phyloP scores from a whole-genome alignment of 2,888 invertebrate genomes.

The Parnassius smintheus region DNA sequence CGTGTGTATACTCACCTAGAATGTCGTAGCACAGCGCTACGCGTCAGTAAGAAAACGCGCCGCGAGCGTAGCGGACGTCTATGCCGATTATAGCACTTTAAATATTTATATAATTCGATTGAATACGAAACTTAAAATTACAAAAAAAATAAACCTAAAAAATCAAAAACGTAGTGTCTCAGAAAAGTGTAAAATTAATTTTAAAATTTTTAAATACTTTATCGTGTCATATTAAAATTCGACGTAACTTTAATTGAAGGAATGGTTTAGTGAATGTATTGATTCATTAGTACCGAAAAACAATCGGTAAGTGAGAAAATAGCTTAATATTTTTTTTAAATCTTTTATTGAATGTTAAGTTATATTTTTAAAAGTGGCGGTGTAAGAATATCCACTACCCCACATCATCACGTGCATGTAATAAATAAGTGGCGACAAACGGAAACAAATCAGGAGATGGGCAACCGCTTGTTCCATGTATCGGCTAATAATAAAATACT shows the following conservation, averaged over 20 bases:
- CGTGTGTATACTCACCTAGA: conserved; percentile 4
- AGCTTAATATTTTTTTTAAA: background rate
- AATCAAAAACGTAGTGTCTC: background rate
- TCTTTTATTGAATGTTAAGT: background rate
- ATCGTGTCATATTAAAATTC: background rate
- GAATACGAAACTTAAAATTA: conserved; percentile 4
- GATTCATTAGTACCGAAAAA: conserved; percentile 11
- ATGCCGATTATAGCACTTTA: background rate
- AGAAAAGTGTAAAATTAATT: background rate
- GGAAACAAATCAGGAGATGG: too few species aligned
- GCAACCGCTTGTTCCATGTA: too few species aligned
- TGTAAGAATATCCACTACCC: too few species aligned
- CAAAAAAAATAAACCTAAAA: background rate
- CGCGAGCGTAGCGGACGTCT: conserved; percentile 22
- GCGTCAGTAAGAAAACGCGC: conserved; percentile 22
- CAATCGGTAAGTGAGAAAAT: background rate
- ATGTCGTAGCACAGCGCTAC: conserved; percentile 18
- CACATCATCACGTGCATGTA: too few species aligned
- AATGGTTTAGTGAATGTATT: conserved; percentile 12
- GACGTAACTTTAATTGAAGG: conserved; percentile 4
- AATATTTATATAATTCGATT: conserved; percentile 6
- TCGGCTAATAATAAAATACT: too few species aligned
- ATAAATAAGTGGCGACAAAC: too few species aligned
- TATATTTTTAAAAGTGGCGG: too few species aligned
- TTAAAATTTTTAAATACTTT: background rate